Percentiles rank a stretch among this genome's conserved stretches.
These are phyloP conservation scores for Endotricha flammealis DNA, from an alignment of 2,888 invertebrate species.

Conservation along the genomic window DNA sequence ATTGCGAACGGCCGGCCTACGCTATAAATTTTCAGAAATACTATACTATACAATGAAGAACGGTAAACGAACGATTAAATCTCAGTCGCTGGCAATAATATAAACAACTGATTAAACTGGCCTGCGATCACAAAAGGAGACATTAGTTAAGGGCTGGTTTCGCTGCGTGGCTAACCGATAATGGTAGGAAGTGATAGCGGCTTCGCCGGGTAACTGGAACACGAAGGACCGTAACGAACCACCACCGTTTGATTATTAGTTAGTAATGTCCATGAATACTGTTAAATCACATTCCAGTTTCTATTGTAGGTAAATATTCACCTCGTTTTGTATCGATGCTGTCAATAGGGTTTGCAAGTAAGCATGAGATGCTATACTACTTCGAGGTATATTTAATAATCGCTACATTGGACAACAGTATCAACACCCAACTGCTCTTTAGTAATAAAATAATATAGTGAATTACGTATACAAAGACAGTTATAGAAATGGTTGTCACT, in stretches of 20 bases:
- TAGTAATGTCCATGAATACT: constrained; percentile 15
- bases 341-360: no score
- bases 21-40: constrained; percentile 45
- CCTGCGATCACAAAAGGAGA: constrained; percentile 71
- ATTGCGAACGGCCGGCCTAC: constrained; percentile 36
- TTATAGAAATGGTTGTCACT: no score
- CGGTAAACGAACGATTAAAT: constrained; percentile 71
- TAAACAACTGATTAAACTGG: constrained; percentile 74
- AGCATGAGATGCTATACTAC: no score
- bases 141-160: constrained; percentile 63
- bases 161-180: constrained; percentile 56
- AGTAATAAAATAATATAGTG: no score
- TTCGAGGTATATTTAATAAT: no score
- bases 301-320: constrained; percentile 1
- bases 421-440: no score
- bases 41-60: constrained; percentile 54
- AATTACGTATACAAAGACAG: no score
- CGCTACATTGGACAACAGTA: no score
- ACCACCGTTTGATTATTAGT: constrained; percentile 38
- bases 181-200: constrained; percentile 67
- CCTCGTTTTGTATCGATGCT: background rate
- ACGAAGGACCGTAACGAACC: constrained; percentile 39
- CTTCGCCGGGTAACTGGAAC: constrained; percentile 43
- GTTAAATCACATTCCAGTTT: constrained; percentile 1
- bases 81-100: constrained; percentile 67